A percentile compares a stretch with the other conserved stretches of the same genome.
Evolutionary conservation across 1,140 invertebrate species (phyloP).

Genomic region (Eurosta solidaginis): DNA sequence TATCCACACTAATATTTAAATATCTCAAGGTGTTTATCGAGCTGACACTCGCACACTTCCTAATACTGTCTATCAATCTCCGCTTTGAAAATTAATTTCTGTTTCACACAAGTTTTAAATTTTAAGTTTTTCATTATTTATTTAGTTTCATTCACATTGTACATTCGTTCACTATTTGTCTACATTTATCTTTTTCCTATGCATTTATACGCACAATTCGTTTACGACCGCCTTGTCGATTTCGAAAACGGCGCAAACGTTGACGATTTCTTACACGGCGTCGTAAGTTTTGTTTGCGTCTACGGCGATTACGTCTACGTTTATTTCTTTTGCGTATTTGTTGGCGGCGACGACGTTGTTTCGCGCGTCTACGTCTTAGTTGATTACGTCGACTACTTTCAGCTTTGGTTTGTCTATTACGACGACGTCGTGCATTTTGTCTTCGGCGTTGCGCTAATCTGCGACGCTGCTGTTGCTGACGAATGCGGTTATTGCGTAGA

Average conservation of each 20-base stretch:
- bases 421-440: conserved; percentile 34
- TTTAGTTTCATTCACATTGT: background rate
- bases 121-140: no score
- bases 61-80: no score
- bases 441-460: conserved; percentile 33
- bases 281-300: background rate
- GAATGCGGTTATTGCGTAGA: conserved; percentile 36
- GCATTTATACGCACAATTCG: conserved; percentile 17
- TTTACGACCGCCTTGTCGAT: background rate
- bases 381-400: conserved; percentile 37
- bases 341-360: conserved; percentile 37
- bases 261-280: background rate
- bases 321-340: background rate
- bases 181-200: background rate
- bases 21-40: no score
- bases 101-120: no score
- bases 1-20: no score
- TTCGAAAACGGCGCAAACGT: background rate
- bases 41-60: no score
- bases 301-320: background rate
- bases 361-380: conserved; percentile 31
- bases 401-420: conserved; percentile 33
- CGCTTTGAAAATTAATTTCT: no score
- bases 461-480: background rate
- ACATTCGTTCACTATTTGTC: background rate